A percentile compares a stretch with the other conserved stretches of the same genome.
phyloP scores from a whole-genome alignment of 2,113 vertebrate genomes.

The Scomber japonicus region DNA sequence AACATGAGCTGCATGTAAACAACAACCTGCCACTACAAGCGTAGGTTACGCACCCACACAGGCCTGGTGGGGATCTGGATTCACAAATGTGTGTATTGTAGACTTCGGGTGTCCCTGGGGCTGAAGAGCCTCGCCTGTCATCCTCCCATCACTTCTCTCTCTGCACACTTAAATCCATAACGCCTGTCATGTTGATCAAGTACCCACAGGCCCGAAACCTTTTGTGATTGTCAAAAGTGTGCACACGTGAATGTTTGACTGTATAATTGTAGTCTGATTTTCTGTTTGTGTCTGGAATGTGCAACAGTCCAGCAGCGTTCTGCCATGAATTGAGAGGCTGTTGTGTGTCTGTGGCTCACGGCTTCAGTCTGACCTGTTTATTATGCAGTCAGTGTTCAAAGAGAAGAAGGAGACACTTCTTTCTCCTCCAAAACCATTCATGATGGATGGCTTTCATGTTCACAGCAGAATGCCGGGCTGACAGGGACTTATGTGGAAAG shows the following conservation, averaged over 20 bases:
- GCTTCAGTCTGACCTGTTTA: conserved; percentile 64
- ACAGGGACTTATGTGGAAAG: conserved; percentile 45
- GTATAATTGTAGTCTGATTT: conserved; percentile 64
- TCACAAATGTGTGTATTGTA: conserved; percentile 68
- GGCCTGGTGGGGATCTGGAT: conserved; percentile 66
- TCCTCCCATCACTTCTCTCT: conserved; percentile 68
- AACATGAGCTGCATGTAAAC: conserved; percentile 82
- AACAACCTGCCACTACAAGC: conserved; percentile 78
- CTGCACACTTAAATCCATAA: conserved; percentile 65
- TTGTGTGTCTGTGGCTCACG: conserved; percentile 38
- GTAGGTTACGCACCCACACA: conserved; percentile 68
- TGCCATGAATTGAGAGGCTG: conserved; percentile 16
- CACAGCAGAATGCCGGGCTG: conserved; percentile 37
- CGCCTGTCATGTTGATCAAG: conserved; percentile 75
- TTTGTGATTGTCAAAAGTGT: conserved; percentile 70
- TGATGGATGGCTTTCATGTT: conserved; percentile 73
- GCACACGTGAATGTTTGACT: conserved; percentile 66
- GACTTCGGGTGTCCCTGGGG: conserved; percentile 63
- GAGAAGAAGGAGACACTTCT: conserved; percentile 47
- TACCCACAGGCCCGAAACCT: conserved; percentile 56
- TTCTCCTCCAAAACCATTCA: conserved; percentile 60
- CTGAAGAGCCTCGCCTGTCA: conserved; percentile 71
- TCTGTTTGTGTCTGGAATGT: conserved; percentile 44
- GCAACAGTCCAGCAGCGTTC: conserved; percentile 33
- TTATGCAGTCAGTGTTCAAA: conserved; percentile 58